Conservation (phyloP, 2,797 vertebrate species). For the Micromesistius poutassou region DNA sequence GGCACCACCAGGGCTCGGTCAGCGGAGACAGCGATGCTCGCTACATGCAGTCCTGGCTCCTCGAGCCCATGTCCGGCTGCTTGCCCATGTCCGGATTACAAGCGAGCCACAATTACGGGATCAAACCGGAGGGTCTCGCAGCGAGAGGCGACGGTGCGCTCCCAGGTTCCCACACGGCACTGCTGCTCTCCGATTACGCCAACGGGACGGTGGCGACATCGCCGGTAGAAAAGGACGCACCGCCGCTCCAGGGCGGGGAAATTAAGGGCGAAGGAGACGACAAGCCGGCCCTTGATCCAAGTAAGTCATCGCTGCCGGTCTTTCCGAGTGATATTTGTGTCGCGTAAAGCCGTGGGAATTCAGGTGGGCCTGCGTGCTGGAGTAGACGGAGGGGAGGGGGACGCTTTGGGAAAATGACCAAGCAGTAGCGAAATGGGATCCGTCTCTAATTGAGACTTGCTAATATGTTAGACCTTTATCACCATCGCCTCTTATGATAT, state of each 20-base stretch:
- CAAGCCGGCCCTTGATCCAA: slow-evolving; percentile 86
- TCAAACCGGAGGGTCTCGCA: slow-evolving; percentile 87
- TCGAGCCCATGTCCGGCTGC: slow-evolving; percentile 87
- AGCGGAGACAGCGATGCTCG: slow-evolving; percentile 84
- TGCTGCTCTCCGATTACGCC: slow-evolving; percentile 88
- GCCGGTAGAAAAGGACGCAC: slow-evolving; percentile 83
- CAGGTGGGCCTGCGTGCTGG: background rate
- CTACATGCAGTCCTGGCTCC: slow-evolving; percentile 92
- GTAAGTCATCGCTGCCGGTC: slow-evolving; percentile 78
- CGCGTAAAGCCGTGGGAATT: slow-evolving; percentile 21
- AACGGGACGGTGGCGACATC: slow-evolving; percentile 79
- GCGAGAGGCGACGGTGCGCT: slow-evolving; percentile 81
- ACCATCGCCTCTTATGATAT: slow-evolving; percentile 18
- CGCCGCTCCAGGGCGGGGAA: slow-evolving; percentile 77
- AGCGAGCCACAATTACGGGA: slow-evolving; percentile 83
- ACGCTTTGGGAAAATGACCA: slow-evolving; percentile 2
- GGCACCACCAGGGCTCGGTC: slow-evolving; percentile 80
- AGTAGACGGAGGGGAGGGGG: slow-evolving; percentile 3
- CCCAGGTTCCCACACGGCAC: slow-evolving; percentile 82
- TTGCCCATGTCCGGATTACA: slow-evolving; percentile 89
- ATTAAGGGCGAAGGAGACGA: slow-evolving; percentile 81
- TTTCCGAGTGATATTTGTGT: slow-evolving; percentile 62
- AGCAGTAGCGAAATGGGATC: background rate
- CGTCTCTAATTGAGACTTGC: slow-evolving; percentile 44
- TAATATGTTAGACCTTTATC: slow-evolving; percentile 45